A percentile compares a stretch with the other conserved stretches of the same genome.
phyloP scores from a whole-genome alignment of 2,797 vertebrate genomes.

The Xerus rutilus region DNA sequence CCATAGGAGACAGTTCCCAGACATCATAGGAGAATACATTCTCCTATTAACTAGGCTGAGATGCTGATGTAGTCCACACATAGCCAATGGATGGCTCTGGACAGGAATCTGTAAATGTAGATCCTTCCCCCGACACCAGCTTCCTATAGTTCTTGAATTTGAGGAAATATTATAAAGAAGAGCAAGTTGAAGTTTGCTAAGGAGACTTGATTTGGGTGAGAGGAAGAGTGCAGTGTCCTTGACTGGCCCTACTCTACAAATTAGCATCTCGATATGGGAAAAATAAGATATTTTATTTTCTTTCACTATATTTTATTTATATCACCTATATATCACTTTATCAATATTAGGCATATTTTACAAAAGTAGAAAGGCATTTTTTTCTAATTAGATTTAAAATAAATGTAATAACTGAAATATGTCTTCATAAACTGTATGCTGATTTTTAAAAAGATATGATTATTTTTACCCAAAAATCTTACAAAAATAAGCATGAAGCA shows the following conservation, averaged over 20 bases:
- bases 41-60: too few species aligned
- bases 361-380: not conserved
- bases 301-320: not conserved
- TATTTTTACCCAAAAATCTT: not conserved
- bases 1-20: too few species aligned
- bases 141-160: not conserved
- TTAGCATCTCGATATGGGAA: not conserved
- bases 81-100: too few species aligned
- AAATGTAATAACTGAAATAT: not conserved
- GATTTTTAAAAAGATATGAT: not conserved
- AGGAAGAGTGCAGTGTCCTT: not conserved
- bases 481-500: not conserved
- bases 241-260: not conserved
- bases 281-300: not conserved
- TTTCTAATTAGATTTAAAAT: slow-evolving; percentile 3
- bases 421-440: not conserved
- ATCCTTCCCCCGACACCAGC: not conserved
- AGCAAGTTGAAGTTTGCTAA: not conserved
- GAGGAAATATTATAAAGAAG: not conserved
- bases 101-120: not conserved
- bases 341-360: not conserved
- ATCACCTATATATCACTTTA: not conserved
- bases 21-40: too few species aligned
- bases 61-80: too few species aligned
- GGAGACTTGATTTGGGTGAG: not conserved